These are phyloP conservation scores for Calliopum simillimum DNA, from an alignment of 2,888 invertebrate species.

Conservation along the genomic window DNA sequence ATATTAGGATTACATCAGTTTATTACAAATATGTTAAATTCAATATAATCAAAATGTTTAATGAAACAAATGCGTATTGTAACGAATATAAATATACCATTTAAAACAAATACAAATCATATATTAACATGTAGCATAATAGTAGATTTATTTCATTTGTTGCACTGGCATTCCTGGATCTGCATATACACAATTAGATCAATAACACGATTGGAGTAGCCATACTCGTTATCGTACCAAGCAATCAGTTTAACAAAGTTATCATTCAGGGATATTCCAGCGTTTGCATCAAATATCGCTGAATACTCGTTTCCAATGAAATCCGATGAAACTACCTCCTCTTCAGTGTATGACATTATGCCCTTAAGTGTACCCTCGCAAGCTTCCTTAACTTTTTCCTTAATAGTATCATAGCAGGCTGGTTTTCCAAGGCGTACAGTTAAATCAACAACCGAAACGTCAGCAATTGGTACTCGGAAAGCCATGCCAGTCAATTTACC, in stretches of 20 bases:
- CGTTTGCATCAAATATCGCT: slow-evolving; percentile 96
- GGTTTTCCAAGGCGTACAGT: slow-evolving; percentile 90
- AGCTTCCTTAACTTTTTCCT: slow-evolving; percentile 87
- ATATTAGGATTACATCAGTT: no score
- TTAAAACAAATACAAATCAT: no score
- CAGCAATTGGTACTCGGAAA: slow-evolving; percentile 97
- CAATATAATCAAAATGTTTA: no score
- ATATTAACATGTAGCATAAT: no score
- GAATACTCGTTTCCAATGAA: slow-evolving; percentile 92
- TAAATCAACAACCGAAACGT: slow-evolving; percentile 98
- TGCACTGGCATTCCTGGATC: slow-evolving; percentile 68
- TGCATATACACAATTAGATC: slow-evolving; percentile 96
- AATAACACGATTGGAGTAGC: slow-evolving; percentile 97
- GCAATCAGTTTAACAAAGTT: slow-evolving; percentile 98
- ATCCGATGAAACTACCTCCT: slow-evolving; percentile 95
- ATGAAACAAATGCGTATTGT: no score
- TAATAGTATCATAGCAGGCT: slow-evolving; percentile 90
- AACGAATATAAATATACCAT: no score
- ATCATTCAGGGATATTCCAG: slow-evolving; percentile 93
- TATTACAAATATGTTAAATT: no score
- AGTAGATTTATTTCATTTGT: no score
- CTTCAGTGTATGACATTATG: slow-evolving; percentile 94
- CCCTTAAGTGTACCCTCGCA: slow-evolving; percentile 90
- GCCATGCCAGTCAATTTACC: slow-evolving; percentile 99
- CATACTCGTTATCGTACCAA: slow-evolving; percentile 99